Evolutionary conservation across 2,888 invertebrate species (phyloP).

Genomic region (Tiphia femorata): DNA sequence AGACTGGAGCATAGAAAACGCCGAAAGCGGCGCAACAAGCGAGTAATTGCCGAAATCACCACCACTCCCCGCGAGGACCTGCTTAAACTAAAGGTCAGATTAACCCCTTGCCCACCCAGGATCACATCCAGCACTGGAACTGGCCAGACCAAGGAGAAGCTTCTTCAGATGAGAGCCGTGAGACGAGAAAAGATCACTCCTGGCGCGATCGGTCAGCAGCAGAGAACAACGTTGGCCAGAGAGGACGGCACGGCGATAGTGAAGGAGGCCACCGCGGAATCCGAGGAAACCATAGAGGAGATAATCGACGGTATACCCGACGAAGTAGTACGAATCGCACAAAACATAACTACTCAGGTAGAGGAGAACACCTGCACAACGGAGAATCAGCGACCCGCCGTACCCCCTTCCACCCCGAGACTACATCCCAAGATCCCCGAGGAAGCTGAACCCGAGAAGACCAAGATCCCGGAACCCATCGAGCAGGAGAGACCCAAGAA

Average conservation of each 20-base stretch:
- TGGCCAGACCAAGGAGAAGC: conserved; percentile 53
- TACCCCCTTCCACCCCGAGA: neutral
- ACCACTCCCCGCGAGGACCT: conserved; percentile 61
- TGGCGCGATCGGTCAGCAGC: conserved; percentile 29
- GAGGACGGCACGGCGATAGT: conserved; percentile 19
- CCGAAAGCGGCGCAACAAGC: conserved; percentile 57
- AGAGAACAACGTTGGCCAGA: conserved; percentile 11
- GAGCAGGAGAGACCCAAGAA: conserved; percentile 38
- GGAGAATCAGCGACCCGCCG: conserved; percentile 6
- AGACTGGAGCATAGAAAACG: conserved; percentile 58
- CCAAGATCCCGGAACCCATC: conserved; percentile 6
- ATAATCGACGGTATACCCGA: conserved; percentile 59
- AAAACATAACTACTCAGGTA: conserved; percentile 34
- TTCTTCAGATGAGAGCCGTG: conserved; percentile 51
- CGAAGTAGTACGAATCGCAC: conserved; percentile 54
- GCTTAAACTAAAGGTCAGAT: conserved; percentile 57
- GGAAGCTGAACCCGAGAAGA: conserved; percentile 19
- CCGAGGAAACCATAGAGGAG: conserved; percentile 58
- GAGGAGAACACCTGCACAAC: conserved; percentile 11
- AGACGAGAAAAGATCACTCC: conserved; percentile 54
- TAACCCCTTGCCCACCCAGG: conserved; percentile 59
- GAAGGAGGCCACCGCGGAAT: conserved; percentile 15
- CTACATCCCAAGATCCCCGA: neutral
- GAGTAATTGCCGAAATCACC: conserved; percentile 63
- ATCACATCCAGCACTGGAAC: conserved; percentile 41